phyloP scores from a whole-genome alignment of 1,140 invertebrate genomes.

The Eriosoma lanigerum region DNA sequence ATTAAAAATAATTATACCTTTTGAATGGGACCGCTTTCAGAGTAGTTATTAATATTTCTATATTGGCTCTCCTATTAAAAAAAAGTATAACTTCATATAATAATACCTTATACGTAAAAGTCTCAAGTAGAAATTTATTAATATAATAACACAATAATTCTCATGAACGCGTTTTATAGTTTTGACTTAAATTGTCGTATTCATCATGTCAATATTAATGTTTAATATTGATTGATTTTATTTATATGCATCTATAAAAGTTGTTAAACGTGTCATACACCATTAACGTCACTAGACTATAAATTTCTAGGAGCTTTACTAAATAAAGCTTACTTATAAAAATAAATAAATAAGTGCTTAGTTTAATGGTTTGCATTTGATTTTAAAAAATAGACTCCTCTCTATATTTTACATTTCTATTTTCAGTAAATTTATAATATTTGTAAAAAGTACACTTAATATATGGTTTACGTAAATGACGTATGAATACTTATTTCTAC shows the following conservation, averaged over 20 bases:
- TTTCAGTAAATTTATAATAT: too few species aligned
- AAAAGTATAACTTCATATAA: neutral
- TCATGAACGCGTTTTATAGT: neutral
- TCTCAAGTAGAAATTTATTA: neutral
- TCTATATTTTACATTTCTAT: too few species aligned
- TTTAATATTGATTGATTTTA: neutral
- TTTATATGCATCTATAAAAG: too few species aligned
- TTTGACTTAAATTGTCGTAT: neutral
- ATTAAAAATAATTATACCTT: slow-evolving; percentile 2
- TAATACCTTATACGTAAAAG: neutral
- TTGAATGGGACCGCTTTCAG: neutral
- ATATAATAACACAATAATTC: neutral
- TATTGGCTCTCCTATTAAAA: neutral
- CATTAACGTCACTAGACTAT: neutral
- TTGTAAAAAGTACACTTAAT: too few species aligned
- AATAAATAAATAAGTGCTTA: too few species aligned
- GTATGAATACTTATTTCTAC: too few species aligned
- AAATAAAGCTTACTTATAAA: too few species aligned
- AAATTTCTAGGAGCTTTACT: too few species aligned
- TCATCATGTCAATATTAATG: neutral
- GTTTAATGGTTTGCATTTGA: too few species aligned
- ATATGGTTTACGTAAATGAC: too few species aligned
- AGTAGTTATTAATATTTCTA: neutral
- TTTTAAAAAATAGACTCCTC: too few species aligned
- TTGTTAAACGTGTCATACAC: neutral